A percentile compares a stretch with the other conserved stretches of the same genome.
Conservation (phyloP, 2,888 invertebrate genomes). For the Ernsta delagoae region DNA sequence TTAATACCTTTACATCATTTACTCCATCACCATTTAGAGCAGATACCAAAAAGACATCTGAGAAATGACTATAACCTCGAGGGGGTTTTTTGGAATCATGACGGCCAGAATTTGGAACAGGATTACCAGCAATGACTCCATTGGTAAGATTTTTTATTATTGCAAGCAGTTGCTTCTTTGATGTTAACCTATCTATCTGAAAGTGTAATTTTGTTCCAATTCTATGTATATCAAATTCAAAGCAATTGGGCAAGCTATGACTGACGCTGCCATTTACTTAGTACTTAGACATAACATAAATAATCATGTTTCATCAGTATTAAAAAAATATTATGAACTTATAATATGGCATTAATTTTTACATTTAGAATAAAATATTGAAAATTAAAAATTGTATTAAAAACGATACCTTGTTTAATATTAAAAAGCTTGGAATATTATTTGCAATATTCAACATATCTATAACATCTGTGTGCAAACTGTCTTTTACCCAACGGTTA, state of each 20-base stretch:
- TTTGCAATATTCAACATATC: constrained; percentile 87
- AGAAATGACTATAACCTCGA: constrained; percentile 86
- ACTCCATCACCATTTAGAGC: constrained; percentile 92
- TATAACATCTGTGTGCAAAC: constrained; percentile 88
- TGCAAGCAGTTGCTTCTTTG: constrained; percentile 90
- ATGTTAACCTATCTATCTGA: constrained; percentile 89
- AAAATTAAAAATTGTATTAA: too few relatives aligned
- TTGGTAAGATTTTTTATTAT: constrained; percentile 89
- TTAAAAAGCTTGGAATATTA: constrained; percentile 88
- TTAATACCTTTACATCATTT: constrained; percentile 87
- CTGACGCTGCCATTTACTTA: too few relatives aligned
- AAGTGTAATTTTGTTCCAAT: constrained; percentile 37
- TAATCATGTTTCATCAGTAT: too few relatives aligned
- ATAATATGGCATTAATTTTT: too few relatives aligned
- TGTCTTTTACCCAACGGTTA: constrained; percentile 87
- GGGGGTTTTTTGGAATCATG: constrained; percentile 46
- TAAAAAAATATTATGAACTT: too few relatives aligned
- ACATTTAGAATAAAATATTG: too few relatives aligned
- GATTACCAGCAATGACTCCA: constrained; percentile 76
- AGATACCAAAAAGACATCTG: constrained; percentile 96
- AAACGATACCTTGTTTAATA: constrained; percentile 90
- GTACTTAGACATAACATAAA: too few relatives aligned
- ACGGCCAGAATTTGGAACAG: constrained; percentile 58
- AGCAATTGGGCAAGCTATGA: background rate
- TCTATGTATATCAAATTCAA: background rate